These are phyloP conservation scores for Onchidella celtica DNA, from an alignment of 2,888 invertebrate species.

Conservation along the genomic window DNA sequence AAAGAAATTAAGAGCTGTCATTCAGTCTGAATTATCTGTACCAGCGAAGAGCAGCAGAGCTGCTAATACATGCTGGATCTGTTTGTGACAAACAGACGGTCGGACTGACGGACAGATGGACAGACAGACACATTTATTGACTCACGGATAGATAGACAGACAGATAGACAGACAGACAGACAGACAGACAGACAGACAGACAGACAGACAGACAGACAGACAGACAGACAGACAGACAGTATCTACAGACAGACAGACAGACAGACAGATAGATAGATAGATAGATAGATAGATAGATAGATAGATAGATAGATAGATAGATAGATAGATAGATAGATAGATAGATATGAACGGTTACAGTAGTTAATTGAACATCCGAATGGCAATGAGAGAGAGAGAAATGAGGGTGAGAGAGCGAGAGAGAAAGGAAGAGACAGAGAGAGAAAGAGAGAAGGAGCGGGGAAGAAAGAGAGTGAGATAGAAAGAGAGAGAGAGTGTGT, in stretches of 20 bases:
- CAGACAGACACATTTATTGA: slow-evolving; percentile 9
- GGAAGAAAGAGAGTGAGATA: background rate
- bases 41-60: too few species aligned
- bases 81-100: slow-evolving; percentile 3
- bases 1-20: too few species aligned
- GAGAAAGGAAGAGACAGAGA: slow-evolving; percentile 23
- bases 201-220: background rate
- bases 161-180: slow-evolving; percentile 18
- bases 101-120: slow-evolving; percentile 1
- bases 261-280: background rate
- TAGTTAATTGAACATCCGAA: background rate
- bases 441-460: slow-evolving; percentile 29
- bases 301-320: background rate
- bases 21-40: too few species aligned
- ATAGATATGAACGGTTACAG: background rate
- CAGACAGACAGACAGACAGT: background rate
- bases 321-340: background rate
- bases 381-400: background rate
- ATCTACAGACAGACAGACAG: background rate
- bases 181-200: slow-evolving; percentile 14
- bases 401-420: slow-evolving; percentile 28
- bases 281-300: background rate
- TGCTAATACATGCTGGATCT: too few species aligned
- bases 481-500: too few species aligned
- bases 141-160: slow-evolving; percentile 1